Evolutionary conservation across 2,113 vertebrate species (phyloP).

Genomic region (Sceloporus undulatus): DNA sequence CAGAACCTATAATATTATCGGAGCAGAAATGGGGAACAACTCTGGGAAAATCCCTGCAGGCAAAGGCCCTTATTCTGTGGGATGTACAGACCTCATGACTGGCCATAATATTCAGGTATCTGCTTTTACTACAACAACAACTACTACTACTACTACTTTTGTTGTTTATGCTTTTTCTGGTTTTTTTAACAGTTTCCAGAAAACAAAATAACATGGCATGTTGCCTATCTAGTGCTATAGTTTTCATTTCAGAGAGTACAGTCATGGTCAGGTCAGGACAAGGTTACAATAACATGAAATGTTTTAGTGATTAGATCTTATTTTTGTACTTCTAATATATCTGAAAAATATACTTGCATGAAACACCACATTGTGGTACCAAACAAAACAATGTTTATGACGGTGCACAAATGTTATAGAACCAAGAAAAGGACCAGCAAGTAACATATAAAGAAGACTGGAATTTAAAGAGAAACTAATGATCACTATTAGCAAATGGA

Average conservation of each 20-base stretch:
- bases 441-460: too few relatives aligned
- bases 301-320: neutral
- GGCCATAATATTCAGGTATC: conserved; percentile 6
- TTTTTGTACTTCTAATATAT: neutral
- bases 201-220: neutral
- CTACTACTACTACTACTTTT: neutral
- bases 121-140: neutral
- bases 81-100: conserved; percentile 19
- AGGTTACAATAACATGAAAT: neutral
- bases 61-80: conserved; percentile 15
- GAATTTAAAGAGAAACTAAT: too few relatives aligned
- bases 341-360: neutral
- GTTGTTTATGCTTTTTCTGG: neutral
- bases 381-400: too few relatives aligned
- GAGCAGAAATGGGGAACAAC: neutral
- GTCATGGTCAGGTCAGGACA: neutral
- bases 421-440: too few relatives aligned
- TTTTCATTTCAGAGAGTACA: neutral
- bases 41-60: neutral
- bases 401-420: too few relatives aligned
- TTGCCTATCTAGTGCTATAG: neutral
- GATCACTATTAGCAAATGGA: too few relatives aligned
- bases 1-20: too few relatives aligned
- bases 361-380: neutral
- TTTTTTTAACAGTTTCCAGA: neutral